Base-by-base conservation (phyloP, 2,888 invertebrate species). In the Polydrusus tereticollis region DNA sequence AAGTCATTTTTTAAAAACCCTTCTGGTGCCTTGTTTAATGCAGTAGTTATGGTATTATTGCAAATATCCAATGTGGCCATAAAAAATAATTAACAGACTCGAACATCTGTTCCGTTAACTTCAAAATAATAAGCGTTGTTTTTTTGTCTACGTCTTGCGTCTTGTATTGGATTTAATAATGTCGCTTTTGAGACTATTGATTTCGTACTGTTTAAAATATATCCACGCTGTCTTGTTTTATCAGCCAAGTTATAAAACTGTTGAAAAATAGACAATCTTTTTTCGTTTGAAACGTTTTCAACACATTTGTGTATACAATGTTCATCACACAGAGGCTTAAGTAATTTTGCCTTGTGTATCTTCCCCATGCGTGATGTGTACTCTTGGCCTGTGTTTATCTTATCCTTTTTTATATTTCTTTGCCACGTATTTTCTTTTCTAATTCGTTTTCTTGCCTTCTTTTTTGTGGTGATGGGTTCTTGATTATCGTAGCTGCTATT, bases 111-210 rank as follows among this genome's bases (percentile, higher is more conserved):
- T 57, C 43, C 52, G 21, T 62, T 33, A 55, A 66, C 52, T 29
- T 45, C 43, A 63, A 77, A 77, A 58, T 68, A 69, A 62, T 69
- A 74, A 26, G 73, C 72, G 57, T 69, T 59, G 59, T 77, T 76
- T 20, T 41, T 47, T 45, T 33, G 69, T 41, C 20, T 66, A 36
- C 38, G 29, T 26, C 26, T 16, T 69, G 43, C 45, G 45, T 59
- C 29, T 59, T 50, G 21, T 60, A 29, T 10, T 10, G 8, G 66
- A 43, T 60, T 69, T 36, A 29, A 23, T 69, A 26, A 47, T 18
- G 52, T 23, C 58, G 26, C 55, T 8, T 57, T 55, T 43, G 45
- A 5, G 23, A 20, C 29, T 38, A 66, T 57, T 16, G 29, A 20
- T 38, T 60, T 69, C 60, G 33, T 69, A 38, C n/a, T 20, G 8